These are phyloP conservation scores for Aegypius monachus DNA, from an alignment of 2,113 vertebrate genomes.

Conservation along the genomic window DNA sequence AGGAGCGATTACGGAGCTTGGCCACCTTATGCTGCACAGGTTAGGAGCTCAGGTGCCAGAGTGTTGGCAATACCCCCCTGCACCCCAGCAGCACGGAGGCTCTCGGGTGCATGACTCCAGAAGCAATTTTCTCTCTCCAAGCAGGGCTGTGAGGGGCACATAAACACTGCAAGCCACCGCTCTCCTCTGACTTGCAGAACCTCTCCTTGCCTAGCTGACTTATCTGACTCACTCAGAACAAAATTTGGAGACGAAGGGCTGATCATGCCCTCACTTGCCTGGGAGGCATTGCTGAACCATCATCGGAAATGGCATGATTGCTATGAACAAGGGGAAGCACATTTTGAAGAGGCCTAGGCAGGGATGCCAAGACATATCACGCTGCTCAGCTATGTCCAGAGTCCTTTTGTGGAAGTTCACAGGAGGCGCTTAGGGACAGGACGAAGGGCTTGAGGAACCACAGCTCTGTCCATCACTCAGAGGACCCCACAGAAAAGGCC, in stretches of 20 bases:
- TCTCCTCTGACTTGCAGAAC: neutral
- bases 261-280: conserved; percentile 45
- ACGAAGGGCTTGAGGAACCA: neutral
- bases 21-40: neutral
- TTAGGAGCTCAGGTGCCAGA: neutral
- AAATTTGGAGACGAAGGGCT: conserved; percentile 31
- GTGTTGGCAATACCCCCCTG: neutral
- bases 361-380: conserved; percentile 52
- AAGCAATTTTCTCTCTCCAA: neutral
- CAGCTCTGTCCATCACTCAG: neutral
- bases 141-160: neutral
- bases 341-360: conserved; percentile 47
- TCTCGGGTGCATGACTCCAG: neutral
- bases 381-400: neutral
- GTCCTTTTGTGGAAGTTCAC: conserved; percentile 24
- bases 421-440: conserved; percentile 32
- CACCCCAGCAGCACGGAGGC: neutral
- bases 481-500: neutral
- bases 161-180: neutral
- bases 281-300: conserved; percentile 58
- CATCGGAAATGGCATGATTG: conserved; percentile 51
- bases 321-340: conserved; percentile 51
- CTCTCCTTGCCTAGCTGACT: conserved; percentile 9
- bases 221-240: conserved; percentile 35
- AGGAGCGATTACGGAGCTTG: accelerated